Evolutionary conservation across 1,140 invertebrate species (phyloP).

Genomic region (Leptoteleia sp.): DNA sequence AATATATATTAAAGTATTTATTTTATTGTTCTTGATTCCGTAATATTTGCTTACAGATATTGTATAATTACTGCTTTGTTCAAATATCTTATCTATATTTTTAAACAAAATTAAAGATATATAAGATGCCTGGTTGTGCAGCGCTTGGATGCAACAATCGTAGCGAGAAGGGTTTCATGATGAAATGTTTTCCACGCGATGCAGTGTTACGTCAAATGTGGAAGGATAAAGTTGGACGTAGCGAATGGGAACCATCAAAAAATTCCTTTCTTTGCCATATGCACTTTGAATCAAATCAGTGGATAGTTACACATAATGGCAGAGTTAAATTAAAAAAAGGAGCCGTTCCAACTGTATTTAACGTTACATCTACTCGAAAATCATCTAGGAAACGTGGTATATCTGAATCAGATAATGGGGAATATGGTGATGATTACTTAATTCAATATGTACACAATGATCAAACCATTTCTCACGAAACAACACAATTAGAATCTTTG

Average conservation of each 20-base stretch:
- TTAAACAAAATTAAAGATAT: background rate
- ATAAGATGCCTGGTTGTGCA: conserved; percentile 76
- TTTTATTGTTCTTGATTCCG: no score
- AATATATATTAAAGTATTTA: no score
- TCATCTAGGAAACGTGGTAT: conserved; percentile 73
- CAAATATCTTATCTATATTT: background rate
- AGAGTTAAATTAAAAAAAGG: conserved; percentile 75
- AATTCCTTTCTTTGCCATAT: conserved; percentile 78
- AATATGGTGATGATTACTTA: conserved; percentile 61
- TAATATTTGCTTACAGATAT: background rate
- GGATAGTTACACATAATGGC: conserved; percentile 72
- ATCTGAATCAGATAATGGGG: conserved; percentile 42
- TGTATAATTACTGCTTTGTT: background rate
- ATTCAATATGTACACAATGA: conserved; percentile 69
- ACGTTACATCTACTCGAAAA: conserved; percentile 73
- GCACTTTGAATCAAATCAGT: conserved; percentile 75
- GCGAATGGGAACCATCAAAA: conserved; percentile 77
- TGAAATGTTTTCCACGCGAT: conserved; percentile 79
- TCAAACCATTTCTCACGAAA: conserved; percentile 8
- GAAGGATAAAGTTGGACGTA: conserved; percentile 76
- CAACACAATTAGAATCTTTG: conserved; percentile 4
- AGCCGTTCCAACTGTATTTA: conserved; percentile 76
- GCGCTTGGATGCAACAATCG: conserved; percentile 79
- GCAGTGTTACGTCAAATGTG: conserved; percentile 74
- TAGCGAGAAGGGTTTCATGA: conserved; percentile 78